Percentiles rank a stretch among this genome's conserved stretches.
Evolutionary conservation across 1,140 invertebrate genomes (phyloP).

Genomic region (Platyscapa corneri): DNA sequence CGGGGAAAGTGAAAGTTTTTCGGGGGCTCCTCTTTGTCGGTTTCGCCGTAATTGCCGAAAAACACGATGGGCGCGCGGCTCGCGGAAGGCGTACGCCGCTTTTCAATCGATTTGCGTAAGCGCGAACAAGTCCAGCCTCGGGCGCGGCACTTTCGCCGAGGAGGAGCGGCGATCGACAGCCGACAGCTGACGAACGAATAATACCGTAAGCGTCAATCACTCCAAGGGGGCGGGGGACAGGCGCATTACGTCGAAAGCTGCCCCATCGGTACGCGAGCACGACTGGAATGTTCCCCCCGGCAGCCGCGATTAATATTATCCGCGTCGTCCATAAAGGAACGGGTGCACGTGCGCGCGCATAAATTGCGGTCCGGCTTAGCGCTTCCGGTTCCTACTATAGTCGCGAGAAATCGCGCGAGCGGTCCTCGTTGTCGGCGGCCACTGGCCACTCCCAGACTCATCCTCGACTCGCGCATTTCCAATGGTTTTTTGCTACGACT

Average conservation of each 20-base stretch:
- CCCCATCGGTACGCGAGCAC: not conserved
- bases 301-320: constrained; percentile 22
- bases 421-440: not conserved
- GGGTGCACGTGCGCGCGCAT: constrained; percentile 30
- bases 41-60: not conserved
- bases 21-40: not conserved
- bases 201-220: constrained; percentile 33
- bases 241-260: constrained; percentile 15
- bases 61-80: too few relatives aligned
- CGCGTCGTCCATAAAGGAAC: not conserved
- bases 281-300: constrained; percentile 7
- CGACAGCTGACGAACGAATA: too few relatives aligned
- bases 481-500: too few relatives aligned
- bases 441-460: not conserved
- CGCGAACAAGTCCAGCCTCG: not conserved
- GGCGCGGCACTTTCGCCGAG: constrained; percentile 14
- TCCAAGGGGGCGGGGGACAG: not conserved
- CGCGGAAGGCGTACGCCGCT: not conserved
- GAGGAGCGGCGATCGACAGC: too few relatives aligned
- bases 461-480: not conserved
- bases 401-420: constrained; percentile 3
- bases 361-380: not conserved
- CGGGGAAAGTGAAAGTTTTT: not conserved
- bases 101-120: not conserved
- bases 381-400: constrained; percentile 38